phyloP scores from a whole-genome alignment of 2,797 vertebrate species.

The Bufotes viridis region DNA sequence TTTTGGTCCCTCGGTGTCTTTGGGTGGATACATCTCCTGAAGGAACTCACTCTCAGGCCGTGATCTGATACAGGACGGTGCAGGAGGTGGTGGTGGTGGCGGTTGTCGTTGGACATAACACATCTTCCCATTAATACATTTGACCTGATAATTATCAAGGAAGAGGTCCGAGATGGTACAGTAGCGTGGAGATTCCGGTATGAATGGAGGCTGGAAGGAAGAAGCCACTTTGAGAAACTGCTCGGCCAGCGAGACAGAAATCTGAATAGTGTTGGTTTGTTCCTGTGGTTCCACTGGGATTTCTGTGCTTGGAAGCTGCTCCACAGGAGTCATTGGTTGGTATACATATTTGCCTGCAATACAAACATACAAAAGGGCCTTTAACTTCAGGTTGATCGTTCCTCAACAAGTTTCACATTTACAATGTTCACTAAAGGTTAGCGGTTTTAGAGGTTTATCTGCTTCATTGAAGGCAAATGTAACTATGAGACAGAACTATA shows the following conservation, averaged over 20 bases:
- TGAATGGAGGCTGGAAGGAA: constrained; percentile 87
- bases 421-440: background rate
- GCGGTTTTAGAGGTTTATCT: too few species aligned
- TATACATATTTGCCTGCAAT: constrained; percentile 94
- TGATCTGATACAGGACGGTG: constrained; percentile 65
- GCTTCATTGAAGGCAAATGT: too few species aligned
- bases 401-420: background rate
- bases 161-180: constrained; percentile 95
- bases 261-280: constrained; percentile 84
- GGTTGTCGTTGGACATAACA: constrained; percentile 93
- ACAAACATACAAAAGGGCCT: constrained; percentile 38
- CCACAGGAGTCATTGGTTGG: constrained; percentile 97
- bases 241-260: constrained; percentile 88
- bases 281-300: constrained; percentile 83
- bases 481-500: too few species aligned
- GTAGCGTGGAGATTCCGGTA: constrained; percentile 88
- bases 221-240: constrained; percentile 92
- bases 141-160: constrained; percentile 94
- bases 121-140: constrained; percentile 98
- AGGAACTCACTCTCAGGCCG: constrained; percentile 71
- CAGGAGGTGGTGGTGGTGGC: constrained; percentile 66
- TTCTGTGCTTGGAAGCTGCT: constrained; percentile 90
- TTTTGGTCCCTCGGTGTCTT: constrained; percentile 85
- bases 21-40: constrained; percentile 73
- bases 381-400: background rate